Evolutionary conservation across 2,113 vertebrate genomes (phyloP), one percentile per base, ranked within the genome.

Genomic region (Muntiacus muntjak): DNA sequence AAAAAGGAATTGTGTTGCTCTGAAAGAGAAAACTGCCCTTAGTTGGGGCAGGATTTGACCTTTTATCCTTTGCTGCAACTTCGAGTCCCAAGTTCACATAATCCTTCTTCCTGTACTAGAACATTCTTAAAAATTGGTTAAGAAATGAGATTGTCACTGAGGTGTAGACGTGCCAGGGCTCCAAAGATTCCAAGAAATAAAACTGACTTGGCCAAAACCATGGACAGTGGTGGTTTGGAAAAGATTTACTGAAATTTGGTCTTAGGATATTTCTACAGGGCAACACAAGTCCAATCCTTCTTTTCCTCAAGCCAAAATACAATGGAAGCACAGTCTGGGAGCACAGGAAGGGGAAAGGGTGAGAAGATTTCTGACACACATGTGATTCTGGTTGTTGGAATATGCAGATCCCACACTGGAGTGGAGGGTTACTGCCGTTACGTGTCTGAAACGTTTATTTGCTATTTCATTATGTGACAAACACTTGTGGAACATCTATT

Each of bases 281-380:
- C 2, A 67, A 8, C 40, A 13, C 2, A 74, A 23, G 1, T 7
- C 52, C 25, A 45, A 2, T 1, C 8, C 1, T 74, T 62, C 10
- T 55, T 94, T 15, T n/a, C 33, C 55, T 81, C 52, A 52, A 30
- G 30, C 1, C 2, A 45, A 52, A 47, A 33, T 4, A 54, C 16
- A 45, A 15, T 4, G 81, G 2, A 79, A 15, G 2, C 6, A 14
- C 19, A 57, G 6, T 6, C 40, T n/a, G 58, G 11, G 12, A 7
- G 23, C 3, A 25, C 25, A 89, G 2, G 5, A 9, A 94, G 26
- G 12, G 55, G 8, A 30, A 85, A 40, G 5, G 25, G 6, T 23
- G 23, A 43, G 60, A 82, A 54, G 28, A 21, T 2, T 52, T 4
- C 28, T 16, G 17, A 89, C 11, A 6, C 16, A 23, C 8, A 16